A percentile compares a stretch with the other conserved stretches of the same genome.
Evolutionary conservation across 1,140 invertebrate genomes (phyloP).

Genomic region (Pseudomyrmex flavicornis): DNA sequence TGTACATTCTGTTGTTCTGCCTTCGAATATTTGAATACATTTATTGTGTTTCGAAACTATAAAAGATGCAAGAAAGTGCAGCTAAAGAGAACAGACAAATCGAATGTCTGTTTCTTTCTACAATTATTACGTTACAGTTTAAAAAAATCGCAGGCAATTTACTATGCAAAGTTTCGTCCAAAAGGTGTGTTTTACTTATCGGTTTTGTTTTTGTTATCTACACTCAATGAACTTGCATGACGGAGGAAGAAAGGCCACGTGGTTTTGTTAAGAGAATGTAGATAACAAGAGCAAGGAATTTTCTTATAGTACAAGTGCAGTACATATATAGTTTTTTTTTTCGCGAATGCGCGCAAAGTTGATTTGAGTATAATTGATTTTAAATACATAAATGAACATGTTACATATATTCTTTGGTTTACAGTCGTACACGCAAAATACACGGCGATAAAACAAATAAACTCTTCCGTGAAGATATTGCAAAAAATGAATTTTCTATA

Average conservation of each 20-base stretch:
- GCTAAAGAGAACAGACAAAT: constrained; percentile 8
- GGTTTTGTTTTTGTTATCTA: constrained; percentile 28
- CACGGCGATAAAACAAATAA: constrained; percentile 2
- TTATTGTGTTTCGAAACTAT: not conserved
- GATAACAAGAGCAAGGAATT: constrained; percentile 34
- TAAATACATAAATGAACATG: not conserved
- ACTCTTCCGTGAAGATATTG: not conserved
- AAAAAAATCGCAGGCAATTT: constrained; percentile 30
- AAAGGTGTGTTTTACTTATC: constrained; percentile 3
- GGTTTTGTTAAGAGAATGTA: not conserved
- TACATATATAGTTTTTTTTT: not conserved
- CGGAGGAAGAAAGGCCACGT: constrained; percentile 8
- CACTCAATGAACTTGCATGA: constrained; percentile 22
- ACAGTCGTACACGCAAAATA: constrained; percentile 6
- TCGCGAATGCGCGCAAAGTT: constrained; percentile 22
- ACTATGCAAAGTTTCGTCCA: not conserved
- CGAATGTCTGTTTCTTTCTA: constrained; percentile 15
- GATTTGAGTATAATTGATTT: constrained; percentile 34
- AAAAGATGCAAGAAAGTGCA: constrained; percentile 31
- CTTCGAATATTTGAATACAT: not conserved
- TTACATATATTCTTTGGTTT: constrained; percentile 7
- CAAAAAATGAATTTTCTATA: constrained; percentile 41
- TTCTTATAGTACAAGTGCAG: constrained; percentile 7
- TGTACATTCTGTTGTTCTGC: not conserved
- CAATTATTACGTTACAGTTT: constrained; percentile 8